Conservation (phyloP, 2,113 vertebrate genomes). For the Tragelaphus strepsiceros region DNA sequence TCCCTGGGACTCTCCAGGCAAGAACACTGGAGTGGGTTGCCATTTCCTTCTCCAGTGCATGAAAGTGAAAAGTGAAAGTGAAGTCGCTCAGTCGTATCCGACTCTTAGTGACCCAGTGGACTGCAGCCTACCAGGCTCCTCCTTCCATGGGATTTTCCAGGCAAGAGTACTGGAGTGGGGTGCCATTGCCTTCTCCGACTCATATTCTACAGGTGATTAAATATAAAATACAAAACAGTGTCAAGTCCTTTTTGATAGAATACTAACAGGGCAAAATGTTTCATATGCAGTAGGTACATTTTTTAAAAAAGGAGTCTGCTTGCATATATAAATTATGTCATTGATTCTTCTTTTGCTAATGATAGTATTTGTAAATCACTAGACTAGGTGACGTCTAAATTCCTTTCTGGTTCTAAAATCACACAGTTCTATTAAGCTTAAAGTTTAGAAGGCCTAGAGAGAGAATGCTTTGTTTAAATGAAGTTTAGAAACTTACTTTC, state of each 20-base stretch:
- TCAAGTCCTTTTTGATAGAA: neutral
- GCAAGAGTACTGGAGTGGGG: too few species aligned
- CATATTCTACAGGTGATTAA: neutral
- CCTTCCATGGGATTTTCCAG: too few species aligned
- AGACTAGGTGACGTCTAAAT: neutral
- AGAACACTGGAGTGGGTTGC: too few species aligned
- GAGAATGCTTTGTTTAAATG: neutral
- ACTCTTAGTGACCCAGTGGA: too few species aligned
- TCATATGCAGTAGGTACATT: neutral
- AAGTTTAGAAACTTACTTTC: slow-evolving; percentile 15
- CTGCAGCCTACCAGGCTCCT: too few species aligned
- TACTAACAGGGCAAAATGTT: neutral
- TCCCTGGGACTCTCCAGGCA: too few species aligned
- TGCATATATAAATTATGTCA: neutral
- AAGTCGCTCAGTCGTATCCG: too few species aligned
- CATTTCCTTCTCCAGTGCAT: too few species aligned
- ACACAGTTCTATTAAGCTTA: neutral
- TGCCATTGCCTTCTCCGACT: neutral
- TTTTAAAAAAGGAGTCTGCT: neutral
- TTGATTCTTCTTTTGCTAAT: neutral
- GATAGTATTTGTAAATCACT: slow-evolving; percentile 8
- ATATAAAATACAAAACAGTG: neutral
- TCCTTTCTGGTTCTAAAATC: slow-evolving; percentile 13
- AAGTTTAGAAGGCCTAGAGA: neutral
- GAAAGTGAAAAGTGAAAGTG: too few species aligned